These are phyloP conservation scores for Schlechtendalia chinensis DNA, from an alignment of 1,140 invertebrate species.

Conservation along the genomic window DNA sequence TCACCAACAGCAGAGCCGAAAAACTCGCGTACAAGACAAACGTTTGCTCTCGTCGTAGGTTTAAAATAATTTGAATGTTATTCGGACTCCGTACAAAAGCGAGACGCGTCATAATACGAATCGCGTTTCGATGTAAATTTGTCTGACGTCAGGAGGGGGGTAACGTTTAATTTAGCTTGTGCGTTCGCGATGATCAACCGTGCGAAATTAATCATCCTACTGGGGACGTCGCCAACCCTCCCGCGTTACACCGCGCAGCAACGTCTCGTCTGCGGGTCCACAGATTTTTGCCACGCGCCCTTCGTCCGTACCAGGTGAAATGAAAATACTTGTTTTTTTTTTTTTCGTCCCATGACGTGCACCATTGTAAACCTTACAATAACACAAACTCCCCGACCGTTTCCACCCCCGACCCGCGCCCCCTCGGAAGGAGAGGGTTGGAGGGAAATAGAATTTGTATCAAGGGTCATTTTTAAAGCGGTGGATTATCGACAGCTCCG, in stretches of 20 bases:
- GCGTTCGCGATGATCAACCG: conserved; percentile 42
- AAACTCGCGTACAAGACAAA: neutral
- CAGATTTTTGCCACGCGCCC: conserved; percentile 48
- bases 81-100: neutral
- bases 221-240: conserved; percentile 37
- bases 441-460: conserved; percentile 35
- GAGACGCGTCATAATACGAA: conserved; percentile 7
- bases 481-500: conserved; percentile 47
- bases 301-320: conserved; percentile 39
- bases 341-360: neutral
- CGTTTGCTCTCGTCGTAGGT: neutral
- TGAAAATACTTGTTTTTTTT: conserved; percentile 48
- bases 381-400: conserved; percentile 37
- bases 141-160: neutral
- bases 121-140: conserved; percentile 42
- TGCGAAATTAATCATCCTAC: conserved; percentile 46
- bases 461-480: conserved; percentile 49
- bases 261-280: neutral
- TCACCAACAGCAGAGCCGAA: neutral
- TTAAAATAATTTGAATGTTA: neutral
- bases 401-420: conserved; percentile 7
- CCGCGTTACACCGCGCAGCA: neutral
- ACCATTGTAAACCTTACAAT: conserved; percentile 49
- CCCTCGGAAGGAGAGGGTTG: neutral
- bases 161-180: conserved; percentile 45